Evolutionary conservation across 2,113 vertebrate genomes (phyloP).

Genomic region (Phasianus colchicus): DNA sequence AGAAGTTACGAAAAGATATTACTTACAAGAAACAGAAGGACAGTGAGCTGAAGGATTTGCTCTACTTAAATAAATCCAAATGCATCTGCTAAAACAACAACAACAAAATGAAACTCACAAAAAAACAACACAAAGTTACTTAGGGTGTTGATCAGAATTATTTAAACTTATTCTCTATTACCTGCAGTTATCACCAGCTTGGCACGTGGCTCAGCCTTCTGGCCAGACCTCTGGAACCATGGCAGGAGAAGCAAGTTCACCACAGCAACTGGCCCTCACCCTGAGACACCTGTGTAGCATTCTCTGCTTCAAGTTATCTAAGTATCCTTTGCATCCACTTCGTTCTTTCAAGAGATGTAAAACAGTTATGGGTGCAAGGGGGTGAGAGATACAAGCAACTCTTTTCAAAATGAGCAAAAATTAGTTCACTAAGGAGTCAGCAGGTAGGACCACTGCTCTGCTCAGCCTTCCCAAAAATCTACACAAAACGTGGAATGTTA

Average conservation of each 20-base stretch:
- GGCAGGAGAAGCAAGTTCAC: background rate
- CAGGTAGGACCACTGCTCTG: background rate
- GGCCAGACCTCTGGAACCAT: background rate
- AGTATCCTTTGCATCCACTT: background rate
- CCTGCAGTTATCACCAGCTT: background rate
- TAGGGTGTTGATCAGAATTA: background rate
- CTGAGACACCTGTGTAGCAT: background rate
- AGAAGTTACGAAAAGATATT: background rate
- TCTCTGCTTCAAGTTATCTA: background rate
- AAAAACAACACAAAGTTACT: background rate
- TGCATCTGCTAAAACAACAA: background rate
- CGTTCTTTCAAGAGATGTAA: background rate
- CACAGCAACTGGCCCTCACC: rapidly evolving
- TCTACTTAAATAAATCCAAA: slow-evolving; percentile 14
- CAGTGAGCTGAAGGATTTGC: background rate
- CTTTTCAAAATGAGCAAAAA: background rate
- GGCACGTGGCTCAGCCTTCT: rapidly evolving
- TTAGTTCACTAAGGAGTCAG: background rate
- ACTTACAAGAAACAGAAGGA: background rate
- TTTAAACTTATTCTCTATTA: background rate
- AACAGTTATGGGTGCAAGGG: background rate
- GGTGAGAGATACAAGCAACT: background rate
- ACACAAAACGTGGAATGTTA: background rate
- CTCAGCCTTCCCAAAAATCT: background rate
- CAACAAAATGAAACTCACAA: background rate